Conservation (phyloP, 1,140 invertebrate species). For the Pogonus chalceus region DNA sequence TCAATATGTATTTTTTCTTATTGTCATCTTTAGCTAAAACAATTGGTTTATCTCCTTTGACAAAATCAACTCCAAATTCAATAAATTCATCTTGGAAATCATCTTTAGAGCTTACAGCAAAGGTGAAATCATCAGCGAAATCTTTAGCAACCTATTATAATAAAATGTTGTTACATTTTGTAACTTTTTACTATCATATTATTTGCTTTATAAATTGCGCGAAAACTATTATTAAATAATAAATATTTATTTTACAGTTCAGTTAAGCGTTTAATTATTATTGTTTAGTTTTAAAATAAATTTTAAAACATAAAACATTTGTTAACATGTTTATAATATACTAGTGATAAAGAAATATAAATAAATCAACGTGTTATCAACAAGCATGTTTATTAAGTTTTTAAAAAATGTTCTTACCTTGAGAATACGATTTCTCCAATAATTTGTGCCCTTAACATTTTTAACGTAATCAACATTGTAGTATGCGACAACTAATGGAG, state of each 20-base stretch:
- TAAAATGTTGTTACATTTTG: background rate
- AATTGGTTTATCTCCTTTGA: slow-evolving; percentile 82
- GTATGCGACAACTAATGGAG: slow-evolving; percentile 85
- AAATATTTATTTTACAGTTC: too few species aligned
- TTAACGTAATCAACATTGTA: slow-evolving; percentile 94
- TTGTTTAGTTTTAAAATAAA: too few species aligned
- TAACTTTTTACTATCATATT: slow-evolving; percentile 8
- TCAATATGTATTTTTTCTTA: slow-evolving; percentile 84
- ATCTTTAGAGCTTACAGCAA: slow-evolving; percentile 85
- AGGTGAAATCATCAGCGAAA: slow-evolving; percentile 64
- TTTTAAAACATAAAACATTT: too few species aligned
- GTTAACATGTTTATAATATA: too few species aligned
- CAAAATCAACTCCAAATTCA: slow-evolving; percentile 84
- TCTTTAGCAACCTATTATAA: slow-evolving; percentile 68
- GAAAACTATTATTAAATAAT: background rate
- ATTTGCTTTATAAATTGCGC: background rate
- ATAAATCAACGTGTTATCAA: too few species aligned
- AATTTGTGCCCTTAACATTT: slow-evolving; percentile 97
- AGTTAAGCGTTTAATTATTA: too few species aligned
- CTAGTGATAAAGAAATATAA: too few species aligned
- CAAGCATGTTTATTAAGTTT: too few species aligned
- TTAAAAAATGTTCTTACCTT: slow-evolving; percentile 46
- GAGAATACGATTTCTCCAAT: slow-evolving; percentile 95
- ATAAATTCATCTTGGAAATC: slow-evolving; percentile 90
- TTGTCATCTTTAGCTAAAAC: slow-evolving; percentile 71